Base-by-base conservation (phyloP, 2,888 invertebrate species). In the Chymomyza caudatula region DNA sequence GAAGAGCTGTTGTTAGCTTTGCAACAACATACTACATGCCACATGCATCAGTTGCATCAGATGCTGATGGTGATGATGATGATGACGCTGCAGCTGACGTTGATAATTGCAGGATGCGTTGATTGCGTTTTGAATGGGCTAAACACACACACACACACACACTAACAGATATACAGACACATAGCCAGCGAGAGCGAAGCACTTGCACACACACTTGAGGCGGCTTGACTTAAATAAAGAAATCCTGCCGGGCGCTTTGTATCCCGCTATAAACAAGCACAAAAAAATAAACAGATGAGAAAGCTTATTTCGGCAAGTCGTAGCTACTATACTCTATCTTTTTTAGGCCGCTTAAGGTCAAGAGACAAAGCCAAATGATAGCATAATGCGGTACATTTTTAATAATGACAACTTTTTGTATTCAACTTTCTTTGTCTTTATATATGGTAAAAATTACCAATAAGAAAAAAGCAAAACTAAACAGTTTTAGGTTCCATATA, bases 41-140 rank as follows among this genome's bases (percentile, higher is more conserved):
- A 23, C 22, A 25, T 52, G 23, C 29, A 37, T 37, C 29, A 56
- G 43, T 20, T 56, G 56, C 42, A 56, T 43, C 56, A 56, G 20
- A 15, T 20, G 23, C n/a, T 53, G 62, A 51, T 13, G 60, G 52
- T 66, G 55, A 11, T 11, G 44, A 42, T 53, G 53, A 43, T 43
- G 53, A 19, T 23, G 60, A 11, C 15, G 37, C 43, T 19, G 74
- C 47, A 55, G 64, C 74, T 72, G 69, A 76, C 69, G 86, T 86
- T 78, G 72, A 86, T 82, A 82, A 82, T 86, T 82, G 85, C 82
- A 86, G 82, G 86, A 82, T 82, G 85, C 85, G 82, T 81, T 82
- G 82, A 86, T 82, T 86, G 78, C 85, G 71, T 73, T 75, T 77
- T 81, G 71, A 85, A 85, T 74, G 70, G 76, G 70, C 69, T 63